Evolutionary conservation across 2,797 vertebrate genomes (phyloP), one percentile per base, ranked within the genome.

Genomic region (Sebastes matsubarae): DNA sequence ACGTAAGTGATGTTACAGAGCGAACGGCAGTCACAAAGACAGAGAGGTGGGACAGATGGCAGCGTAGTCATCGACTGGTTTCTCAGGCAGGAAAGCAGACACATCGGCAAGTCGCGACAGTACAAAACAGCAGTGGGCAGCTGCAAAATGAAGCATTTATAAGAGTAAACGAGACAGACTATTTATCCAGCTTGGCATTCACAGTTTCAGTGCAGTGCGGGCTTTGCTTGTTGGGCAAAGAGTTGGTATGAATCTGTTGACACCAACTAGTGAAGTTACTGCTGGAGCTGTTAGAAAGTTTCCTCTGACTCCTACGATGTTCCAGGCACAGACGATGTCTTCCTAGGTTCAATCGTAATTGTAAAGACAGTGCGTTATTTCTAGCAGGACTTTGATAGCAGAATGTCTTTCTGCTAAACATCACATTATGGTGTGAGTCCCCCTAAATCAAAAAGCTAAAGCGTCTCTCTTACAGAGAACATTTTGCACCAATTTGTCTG

Each of bases 21-120:
- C 4, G 81, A 84, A 85, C 22, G 76, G 84, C 50, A 34, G 68
- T 70, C 75, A 70, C 59, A 2, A 80, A 81, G 87, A 87, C 52
- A 54, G 54, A 83, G 80, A 70, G 69, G 60, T 57, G 73, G 71
- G 55, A 79, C 87, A 89, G 89, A 89, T 88, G 90, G 88, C 82
- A 68, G 61, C 59, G 18, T 69, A 76, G 82, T 83, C 77, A 75
- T 78, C 61, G 8, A 60, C 64, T n/a, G 72, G 65, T 58, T 64
- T 71, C 67, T 80, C 50, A 11, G 59, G 69, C 76, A 72, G 81
- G 69, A 80, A 82, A 81, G 30, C 69, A 73, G 75, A 80, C 68
- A 77, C 54, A 9, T 57, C 36, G 36, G 58, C 73, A 73, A 84
- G 69, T 77, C 52, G 24, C 4, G 2, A 69, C 65, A 30, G 77